Percentiles rank a stretch among this genome's conserved stretches.
phyloP scores from a whole-genome alignment of 2,797 vertebrate genomes.

The Semaprochilodus insignis region DNA sequence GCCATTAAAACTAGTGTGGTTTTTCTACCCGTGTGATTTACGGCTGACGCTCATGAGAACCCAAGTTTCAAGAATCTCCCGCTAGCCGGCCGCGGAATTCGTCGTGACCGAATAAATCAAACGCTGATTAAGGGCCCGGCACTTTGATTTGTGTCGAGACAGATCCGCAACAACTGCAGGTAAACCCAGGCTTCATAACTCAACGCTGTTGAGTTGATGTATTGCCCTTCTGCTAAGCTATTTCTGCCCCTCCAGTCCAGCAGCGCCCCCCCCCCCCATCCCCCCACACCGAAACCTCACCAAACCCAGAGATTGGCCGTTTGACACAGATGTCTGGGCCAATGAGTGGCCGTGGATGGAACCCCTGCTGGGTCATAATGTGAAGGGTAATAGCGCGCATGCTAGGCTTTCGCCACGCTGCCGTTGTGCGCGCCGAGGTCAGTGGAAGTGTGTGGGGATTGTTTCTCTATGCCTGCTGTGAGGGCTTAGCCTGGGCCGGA shows the following conservation, averaged over 20 bases:
- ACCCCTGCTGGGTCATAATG: constrained; percentile 76
- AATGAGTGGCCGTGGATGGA: constrained; percentile 50
- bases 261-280: background rate
- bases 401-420: constrained; percentile 76
- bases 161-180: constrained; percentile 73
- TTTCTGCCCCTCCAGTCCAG: constrained; percentile 34
- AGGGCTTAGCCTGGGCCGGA: constrained; percentile 59
- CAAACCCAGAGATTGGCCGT: constrained; percentile 56
- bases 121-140: constrained; percentile 40
- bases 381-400: constrained; percentile 72
- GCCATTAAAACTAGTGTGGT: constrained; percentile 1
- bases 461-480: constrained; percentile 58
- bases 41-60: constrained; percentile 40
- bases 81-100: constrained; percentile 7
- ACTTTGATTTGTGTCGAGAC: constrained; percentile 74
- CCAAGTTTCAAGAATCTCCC: constrained; percentile 25
- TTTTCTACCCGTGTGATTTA: constrained; percentile 18
- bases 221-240: constrained; percentile 24
- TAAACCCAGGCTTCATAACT: constrained; percentile 56
- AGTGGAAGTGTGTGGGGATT: constrained; percentile 60
- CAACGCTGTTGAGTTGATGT: constrained; percentile 61
- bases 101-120: constrained; percentile 45
- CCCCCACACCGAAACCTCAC: background rate
- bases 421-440: constrained; percentile 14
- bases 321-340: constrained; percentile 68